Evolutionary conservation across 1,140 invertebrate species (phyloP).

Genomic region (Battus philenor): DNA sequence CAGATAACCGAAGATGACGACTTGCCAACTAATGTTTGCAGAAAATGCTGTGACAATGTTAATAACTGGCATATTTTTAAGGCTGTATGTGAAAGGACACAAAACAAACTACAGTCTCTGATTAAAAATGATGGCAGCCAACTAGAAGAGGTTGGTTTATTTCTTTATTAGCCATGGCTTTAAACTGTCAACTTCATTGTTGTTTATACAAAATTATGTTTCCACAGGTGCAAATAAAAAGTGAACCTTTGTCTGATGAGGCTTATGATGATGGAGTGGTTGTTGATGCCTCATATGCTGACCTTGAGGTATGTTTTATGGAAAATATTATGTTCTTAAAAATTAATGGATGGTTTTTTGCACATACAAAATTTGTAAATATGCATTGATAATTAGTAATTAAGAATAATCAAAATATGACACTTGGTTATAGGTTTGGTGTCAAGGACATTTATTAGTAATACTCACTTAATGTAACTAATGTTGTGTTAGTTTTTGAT

Average conservation of each 20-base stretch:
- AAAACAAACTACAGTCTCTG: slow-evolving; percentile 75
- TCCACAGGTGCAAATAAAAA: slow-evolving; percentile 73
- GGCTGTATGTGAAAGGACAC: slow-evolving; percentile 73
- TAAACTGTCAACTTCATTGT: slow-evolving; percentile 44
- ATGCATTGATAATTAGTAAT: slow-evolving; percentile 10
- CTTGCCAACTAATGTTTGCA: slow-evolving; percentile 76
- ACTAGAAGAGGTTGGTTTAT: slow-evolving; percentile 69
- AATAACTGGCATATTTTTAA: slow-evolving; percentile 77
- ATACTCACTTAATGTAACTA: too few species aligned
- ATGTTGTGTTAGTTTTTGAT: too few species aligned
- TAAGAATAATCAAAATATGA: slow-evolving; percentile 7
- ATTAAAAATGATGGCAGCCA: slow-evolving; percentile 67
- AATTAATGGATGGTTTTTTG: too few species aligned
- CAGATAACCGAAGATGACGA: slow-evolving; percentile 77
- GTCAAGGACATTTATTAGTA: slow-evolving; percentile 52
- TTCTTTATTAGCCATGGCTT: slow-evolving; percentile 41
- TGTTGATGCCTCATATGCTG: slow-evolving; percentile 70
- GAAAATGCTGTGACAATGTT: slow-evolving; percentile 75
- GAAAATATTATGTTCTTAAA: too few species aligned
- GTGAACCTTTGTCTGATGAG: slow-evolving; percentile 67
- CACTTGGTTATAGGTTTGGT: slow-evolving; percentile 25
- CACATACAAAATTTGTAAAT: too few species aligned
- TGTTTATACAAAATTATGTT: slow-evolving; percentile 37
- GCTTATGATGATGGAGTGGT: slow-evolving; percentile 72
- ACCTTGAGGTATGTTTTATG: slow-evolving; percentile 50